These are phyloP conservation scores for Montipora efflorescens DNA, from an alignment of 64 coral and sea anemone species.

Conservation along the genomic window DNA sequence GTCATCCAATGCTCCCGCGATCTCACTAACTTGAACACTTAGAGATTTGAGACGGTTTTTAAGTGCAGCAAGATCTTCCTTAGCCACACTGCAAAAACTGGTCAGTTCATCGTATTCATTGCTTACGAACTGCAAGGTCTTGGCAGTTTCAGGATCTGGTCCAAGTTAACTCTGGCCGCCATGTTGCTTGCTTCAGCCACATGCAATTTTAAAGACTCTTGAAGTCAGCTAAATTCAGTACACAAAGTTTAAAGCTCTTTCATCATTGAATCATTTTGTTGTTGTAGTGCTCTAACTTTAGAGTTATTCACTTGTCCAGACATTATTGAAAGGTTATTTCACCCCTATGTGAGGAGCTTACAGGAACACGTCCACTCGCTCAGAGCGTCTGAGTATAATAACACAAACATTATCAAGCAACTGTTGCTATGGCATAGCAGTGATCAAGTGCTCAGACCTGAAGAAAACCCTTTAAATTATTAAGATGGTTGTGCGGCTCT, in stretches of 20 bases:
- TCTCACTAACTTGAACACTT: too few species aligned
- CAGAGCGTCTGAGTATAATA: not conserved
- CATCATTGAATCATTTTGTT: not conserved
- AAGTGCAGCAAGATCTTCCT: too few species aligned
- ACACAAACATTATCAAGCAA: not conserved
- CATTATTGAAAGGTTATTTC: too few species aligned
- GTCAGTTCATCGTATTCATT: too few species aligned
- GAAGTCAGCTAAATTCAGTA: not conserved
- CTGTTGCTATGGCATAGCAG: not conserved
- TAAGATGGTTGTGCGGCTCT: slow-evolving; percentile 1
- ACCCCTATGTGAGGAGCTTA: too few species aligned
- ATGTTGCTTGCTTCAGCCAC: not conserved
- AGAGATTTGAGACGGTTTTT: too few species aligned
- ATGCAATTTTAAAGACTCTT: slow-evolving; percentile 1
- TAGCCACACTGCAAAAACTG: too few species aligned
- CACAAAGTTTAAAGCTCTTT: not conserved
- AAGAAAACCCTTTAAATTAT: slow-evolving; percentile 19
- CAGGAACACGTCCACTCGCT: too few species aligned
- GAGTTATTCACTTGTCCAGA: too few species aligned
- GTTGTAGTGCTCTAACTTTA: not conserved
- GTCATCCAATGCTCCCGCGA: too few species aligned
- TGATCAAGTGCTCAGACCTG: not conserved
- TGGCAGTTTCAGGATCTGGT: too few species aligned
- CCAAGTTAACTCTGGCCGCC: not conserved
- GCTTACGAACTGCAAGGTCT: too few species aligned